Evolutionary conservation across 2,113 vertebrate genomes (phyloP).

Genomic region (Choloepus hoffmanni): DNA sequence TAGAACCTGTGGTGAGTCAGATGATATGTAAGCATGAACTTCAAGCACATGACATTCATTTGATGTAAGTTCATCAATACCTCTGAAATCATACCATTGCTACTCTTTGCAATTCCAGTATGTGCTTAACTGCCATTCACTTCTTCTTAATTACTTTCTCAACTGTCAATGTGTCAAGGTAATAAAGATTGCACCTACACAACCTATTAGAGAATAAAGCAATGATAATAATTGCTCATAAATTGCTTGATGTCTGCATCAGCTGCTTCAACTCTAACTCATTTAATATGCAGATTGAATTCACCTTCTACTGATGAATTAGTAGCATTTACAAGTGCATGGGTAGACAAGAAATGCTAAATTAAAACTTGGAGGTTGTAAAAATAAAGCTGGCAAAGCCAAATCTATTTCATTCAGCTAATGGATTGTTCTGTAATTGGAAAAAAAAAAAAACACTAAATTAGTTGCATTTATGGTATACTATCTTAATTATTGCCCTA

Average conservation of each 20-base stretch:
- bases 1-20: neutral
- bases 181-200: conserved; percentile 60
- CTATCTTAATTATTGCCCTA: conserved; percentile 78
- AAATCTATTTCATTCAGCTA: conserved; percentile 61
- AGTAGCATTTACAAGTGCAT: conserved; percentile 69
- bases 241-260: conserved; percentile 67
- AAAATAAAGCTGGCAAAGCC: conserved; percentile 70
- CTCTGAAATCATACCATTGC: neutral
- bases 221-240: conserved; percentile 60
- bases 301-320: conserved; percentile 78
- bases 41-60: neutral
- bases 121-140: neutral
- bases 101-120: conserved; percentile 26
- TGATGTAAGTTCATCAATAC: neutral
- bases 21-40: neutral
- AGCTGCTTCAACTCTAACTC: conserved; percentile 36
- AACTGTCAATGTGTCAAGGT: neutral
- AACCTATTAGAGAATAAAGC: conserved; percentile 22
- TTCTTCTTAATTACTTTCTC: conserved; percentile 37
- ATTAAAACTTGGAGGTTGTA: conserved; percentile 67
- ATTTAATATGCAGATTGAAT: conserved; percentile 53
- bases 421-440: conserved; percentile 66
- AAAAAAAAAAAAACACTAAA: conserved; percentile 61
- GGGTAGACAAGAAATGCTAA: conserved; percentile 65
- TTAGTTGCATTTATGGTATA: conserved; percentile 80